Conservation (phyloP, 1,140 invertebrate species). For the Cotesia typhae region DNA sequence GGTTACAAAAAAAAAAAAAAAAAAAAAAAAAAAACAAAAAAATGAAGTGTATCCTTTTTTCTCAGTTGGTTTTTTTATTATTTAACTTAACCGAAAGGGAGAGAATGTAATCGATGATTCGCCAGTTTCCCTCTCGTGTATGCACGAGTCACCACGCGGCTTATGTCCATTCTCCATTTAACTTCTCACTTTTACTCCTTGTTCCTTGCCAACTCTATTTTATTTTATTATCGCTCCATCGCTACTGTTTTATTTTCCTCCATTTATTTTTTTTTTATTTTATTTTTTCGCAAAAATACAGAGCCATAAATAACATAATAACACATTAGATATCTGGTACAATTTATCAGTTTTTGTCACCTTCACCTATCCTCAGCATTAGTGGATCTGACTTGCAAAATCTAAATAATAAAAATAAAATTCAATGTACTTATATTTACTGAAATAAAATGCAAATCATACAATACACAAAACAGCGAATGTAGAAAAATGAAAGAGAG, state of each 20-base stretch:
- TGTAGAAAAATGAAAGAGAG: background rate
- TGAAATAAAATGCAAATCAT: constrained; percentile 58
- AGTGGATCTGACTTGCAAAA: constrained; percentile 46
- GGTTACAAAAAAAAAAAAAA: constrained; percentile 34
- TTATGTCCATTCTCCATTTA: constrained; percentile 29
- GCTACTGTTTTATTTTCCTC: too few species aligned
- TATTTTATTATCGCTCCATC: constrained; percentile 9
- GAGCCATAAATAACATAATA: background rate
- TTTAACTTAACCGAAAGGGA: background rate
- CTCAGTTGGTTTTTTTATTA: constrained; percentile 24
- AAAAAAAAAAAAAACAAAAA: constrained; percentile 19
- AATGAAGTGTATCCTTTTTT: constrained; percentile 30
- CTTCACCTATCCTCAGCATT: constrained; percentile 8
- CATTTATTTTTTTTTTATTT: constrained; percentile 27
- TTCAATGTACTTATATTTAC: constrained; percentile 41
- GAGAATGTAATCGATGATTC: constrained; percentile 36
- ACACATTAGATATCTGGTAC: constrained; percentile 18
- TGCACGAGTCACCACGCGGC: constrained; percentile 30
- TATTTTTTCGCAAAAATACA: constrained; percentile 18
- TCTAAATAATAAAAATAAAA: too few species aligned
- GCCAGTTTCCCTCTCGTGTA: constrained; percentile 19
- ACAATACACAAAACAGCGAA: background rate
- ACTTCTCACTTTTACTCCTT: constrained; percentile 3
- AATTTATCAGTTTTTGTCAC: constrained; percentile 40
- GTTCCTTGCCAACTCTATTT: background rate